phyloP scores from a whole-genome alignment of 2,888 invertebrate genomes.

The Chloroclystis v-ata region DNA sequence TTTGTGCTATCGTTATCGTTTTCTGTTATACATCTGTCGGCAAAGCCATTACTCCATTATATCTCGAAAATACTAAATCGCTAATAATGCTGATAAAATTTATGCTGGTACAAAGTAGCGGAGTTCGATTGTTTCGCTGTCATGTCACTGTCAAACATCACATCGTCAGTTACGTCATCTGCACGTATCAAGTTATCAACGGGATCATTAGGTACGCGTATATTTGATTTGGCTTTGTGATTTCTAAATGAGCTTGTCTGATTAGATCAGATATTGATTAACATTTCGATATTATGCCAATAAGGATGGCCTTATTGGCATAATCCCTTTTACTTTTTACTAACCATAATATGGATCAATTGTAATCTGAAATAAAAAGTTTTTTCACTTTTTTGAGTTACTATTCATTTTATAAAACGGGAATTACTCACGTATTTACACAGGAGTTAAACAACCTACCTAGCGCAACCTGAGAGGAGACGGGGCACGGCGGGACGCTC shows the following conservation, averaged over 20 bases:
- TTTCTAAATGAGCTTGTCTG: background rate
- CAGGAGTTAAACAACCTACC: too few relatives aligned
- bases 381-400: too few relatives aligned
- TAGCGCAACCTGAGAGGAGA: too few relatives aligned
- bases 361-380: too few relatives aligned
- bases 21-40: too few relatives aligned
- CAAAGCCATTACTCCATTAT: conserved; percentile 47
- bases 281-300: too few relatives aligned
- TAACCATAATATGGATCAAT: background rate
- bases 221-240: conserved; percentile 3
- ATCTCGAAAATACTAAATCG: conserved; percentile 49
- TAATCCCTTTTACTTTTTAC: background rate
- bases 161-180: conserved; percentile 31
- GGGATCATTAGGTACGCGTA: conserved; percentile 2
- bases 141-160: conserved; percentile 41
- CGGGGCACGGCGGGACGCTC: too few relatives aligned
- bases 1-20: too few relatives aligned
- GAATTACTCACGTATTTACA: too few relatives aligned
- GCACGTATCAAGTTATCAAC: conserved; percentile 5
- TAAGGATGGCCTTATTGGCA: background rate
- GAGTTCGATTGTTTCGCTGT: conserved; percentile 39
- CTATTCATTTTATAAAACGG: too few relatives aligned
- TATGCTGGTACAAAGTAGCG: conserved; percentile 51
- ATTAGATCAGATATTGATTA: background rate
- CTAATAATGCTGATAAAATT: conserved; percentile 52